Conservation (phyloP, 2,797 vertebrate species). For the Notamacropus eugenii region DNA sequence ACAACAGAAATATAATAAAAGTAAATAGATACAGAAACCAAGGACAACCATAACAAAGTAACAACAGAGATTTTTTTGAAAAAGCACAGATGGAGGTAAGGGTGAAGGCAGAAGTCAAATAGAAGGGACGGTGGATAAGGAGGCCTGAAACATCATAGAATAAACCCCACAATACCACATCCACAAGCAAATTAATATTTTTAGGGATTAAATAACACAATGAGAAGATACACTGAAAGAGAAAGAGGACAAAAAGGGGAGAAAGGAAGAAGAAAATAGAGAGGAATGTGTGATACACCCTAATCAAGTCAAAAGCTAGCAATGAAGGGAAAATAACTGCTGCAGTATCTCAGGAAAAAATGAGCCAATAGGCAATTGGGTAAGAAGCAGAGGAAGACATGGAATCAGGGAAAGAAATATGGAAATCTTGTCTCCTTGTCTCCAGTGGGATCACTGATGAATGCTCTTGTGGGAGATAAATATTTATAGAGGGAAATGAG, state of each 20-base stretch:
- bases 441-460: background rate
- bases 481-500: background rate
- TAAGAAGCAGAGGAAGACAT: background rate
- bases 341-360: background rate
- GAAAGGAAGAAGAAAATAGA: background rate
- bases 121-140: background rate
- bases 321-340: background rate
- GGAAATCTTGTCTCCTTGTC: background rate
- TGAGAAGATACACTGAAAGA: background rate
- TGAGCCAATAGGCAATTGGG: background rate
- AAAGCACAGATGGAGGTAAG: background rate
- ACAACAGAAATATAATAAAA: background rate
- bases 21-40: background rate
- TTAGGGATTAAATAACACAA: background rate
- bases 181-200: background rate
- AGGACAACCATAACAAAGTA: background rate
- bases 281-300: background rate
- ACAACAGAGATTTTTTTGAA: background rate
- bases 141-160: background rate
- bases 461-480: background rate
- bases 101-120: background rate
- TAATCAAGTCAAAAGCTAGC: background rate
- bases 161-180: background rate
- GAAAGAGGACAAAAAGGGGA: background rate
- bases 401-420: background rate